Base-by-base conservation (phyloP, 2,797 vertebrate genomes). In the Notolabrus celidotus region DNA sequence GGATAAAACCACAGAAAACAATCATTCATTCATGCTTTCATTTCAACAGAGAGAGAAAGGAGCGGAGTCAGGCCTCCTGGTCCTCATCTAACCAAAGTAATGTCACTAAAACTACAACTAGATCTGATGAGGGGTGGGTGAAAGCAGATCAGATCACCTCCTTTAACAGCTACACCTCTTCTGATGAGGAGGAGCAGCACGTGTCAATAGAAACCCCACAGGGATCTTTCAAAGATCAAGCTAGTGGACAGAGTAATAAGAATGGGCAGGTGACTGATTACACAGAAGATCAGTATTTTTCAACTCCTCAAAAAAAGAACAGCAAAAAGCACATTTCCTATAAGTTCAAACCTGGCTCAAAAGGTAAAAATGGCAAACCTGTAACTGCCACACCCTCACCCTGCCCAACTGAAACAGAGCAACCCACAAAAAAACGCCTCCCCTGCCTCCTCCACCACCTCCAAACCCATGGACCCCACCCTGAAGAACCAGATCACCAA, bases 401-500 rank as follows among this genome's bases (percentile, higher is more conserved):
- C 1, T 93, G 94, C 71, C 93, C 93, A 56, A 89, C 94, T 3
- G 77, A 85, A 68, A 85, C 85, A 58, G 91, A 96, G 71, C 88
- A 93, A 65, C 94, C 95, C 39, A 34, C 61, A 19, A 88, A 91
- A n/a, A 71, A 88, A 85, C 17, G 56, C 87, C 36, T 95, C 93
- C 3, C 91, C 96, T 17, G 84, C 95, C 3, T 89, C 95, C 3
- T 89, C 95, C 14, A 93, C 94, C 27, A 83, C 96, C 4, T 89
- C 96, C 17, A 97, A 95, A 88, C 95, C 93, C 74, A 93, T 96
- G 67, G 96, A 98, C 82, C 91, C 95, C 10, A 95, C 72, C 84
- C 90, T 98, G 88, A 98, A 95, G 85, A 96, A 90, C 79, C 98
- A 98, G 90, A 97, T 98, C 85, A 99, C 97, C 63, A 99, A 99